phyloP scores from a whole-genome alignment of 2,797 vertebrate species.

The Mus spretus region DNA sequence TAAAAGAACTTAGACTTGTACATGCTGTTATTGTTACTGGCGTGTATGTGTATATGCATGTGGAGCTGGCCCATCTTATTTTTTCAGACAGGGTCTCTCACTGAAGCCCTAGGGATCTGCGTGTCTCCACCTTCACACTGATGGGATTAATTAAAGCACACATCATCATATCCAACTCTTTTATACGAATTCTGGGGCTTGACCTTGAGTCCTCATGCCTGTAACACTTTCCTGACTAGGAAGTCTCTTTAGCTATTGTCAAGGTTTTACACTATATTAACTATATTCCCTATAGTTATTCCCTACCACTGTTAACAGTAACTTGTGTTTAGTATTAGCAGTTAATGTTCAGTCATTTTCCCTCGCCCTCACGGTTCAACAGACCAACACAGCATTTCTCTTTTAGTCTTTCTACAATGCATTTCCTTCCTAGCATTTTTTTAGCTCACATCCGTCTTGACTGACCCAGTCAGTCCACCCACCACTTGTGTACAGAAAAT shows the following conservation, averaged over 20 bases:
- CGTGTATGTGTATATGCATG: not conserved
- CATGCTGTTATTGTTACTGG: not conserved
- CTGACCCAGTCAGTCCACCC: not conserved
- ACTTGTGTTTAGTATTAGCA: not conserved
- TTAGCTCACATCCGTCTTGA: not conserved
- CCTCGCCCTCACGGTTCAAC: not conserved
- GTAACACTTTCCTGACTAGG: not conserved
- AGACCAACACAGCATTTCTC: not conserved
- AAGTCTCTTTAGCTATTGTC: not conserved
- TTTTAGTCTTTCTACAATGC: not conserved
- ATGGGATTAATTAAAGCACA: not conserved
- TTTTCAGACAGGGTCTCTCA: not conserved
- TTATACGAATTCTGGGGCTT: not conserved
- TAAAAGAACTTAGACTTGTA: not conserved
- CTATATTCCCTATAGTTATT: not conserved
- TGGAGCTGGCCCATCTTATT: not conserved
- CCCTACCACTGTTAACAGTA: not conserved
- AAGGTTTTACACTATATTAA: not conserved
- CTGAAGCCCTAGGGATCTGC: not conserved
- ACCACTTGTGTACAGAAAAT: not conserved
- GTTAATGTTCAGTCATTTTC: not conserved
- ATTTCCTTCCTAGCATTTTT: not conserved
- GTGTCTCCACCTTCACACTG: too few relatives aligned
- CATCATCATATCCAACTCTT: too few relatives aligned
- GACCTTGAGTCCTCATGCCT: not conserved